A percentile compares a stretch with the other conserved stretches of the same genome.
Evolutionary conservation across 2,888 invertebrate species (phyloP).

Genomic region (Anagyrus pseudococci): DNA sequence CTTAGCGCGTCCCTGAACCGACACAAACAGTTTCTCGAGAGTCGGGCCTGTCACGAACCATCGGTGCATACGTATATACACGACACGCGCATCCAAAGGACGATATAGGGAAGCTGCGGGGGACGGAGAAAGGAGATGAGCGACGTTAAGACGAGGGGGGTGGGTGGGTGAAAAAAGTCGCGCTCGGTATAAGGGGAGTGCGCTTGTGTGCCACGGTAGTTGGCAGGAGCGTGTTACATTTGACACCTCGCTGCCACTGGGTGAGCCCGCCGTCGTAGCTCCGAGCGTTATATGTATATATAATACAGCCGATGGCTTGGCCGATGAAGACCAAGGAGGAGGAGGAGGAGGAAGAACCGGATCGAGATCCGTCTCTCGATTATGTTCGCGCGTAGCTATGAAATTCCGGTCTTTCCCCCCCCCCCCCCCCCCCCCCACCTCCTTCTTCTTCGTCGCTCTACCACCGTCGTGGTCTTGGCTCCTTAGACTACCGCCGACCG

Average conservation of each 20-base stretch:
- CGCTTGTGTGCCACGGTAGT: slow-evolving; percentile 55
- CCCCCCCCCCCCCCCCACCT: neutral
- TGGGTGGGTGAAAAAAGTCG: slow-evolving; percentile 34
- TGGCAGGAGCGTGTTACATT: slow-evolving; percentile 57
- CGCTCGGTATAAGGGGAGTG: slow-evolving; percentile 49
- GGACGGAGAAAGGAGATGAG: too few relatives aligned
- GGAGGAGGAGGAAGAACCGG: slow-evolving; percentile 13
- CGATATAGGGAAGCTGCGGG: too few relatives aligned
- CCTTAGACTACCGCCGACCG: too few relatives aligned
- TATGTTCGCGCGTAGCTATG: slow-evolving; percentile 21
- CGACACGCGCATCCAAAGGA: too few relatives aligned
- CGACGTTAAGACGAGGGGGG: too few relatives aligned
- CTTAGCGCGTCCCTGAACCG: too few relatives aligned
- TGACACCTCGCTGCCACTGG: slow-evolving; percentile 48
- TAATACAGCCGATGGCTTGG: too few relatives aligned
- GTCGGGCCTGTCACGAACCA: too few relatives aligned
- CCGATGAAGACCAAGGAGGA: slow-evolving; percentile 8
- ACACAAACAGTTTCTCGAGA: too few relatives aligned
- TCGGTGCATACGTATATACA: too few relatives aligned
- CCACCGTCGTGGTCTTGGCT: neutral
- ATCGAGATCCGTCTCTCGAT: slow-evolving; percentile 26
- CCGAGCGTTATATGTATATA: too few relatives aligned
- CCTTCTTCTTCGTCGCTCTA: neutral
- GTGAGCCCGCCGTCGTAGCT: too few relatives aligned
- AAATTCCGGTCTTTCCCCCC: slow-evolving; percentile 30